Base-by-base conservation (phyloP, 2,888 invertebrate species). In the Oscheius onirici region DNA sequence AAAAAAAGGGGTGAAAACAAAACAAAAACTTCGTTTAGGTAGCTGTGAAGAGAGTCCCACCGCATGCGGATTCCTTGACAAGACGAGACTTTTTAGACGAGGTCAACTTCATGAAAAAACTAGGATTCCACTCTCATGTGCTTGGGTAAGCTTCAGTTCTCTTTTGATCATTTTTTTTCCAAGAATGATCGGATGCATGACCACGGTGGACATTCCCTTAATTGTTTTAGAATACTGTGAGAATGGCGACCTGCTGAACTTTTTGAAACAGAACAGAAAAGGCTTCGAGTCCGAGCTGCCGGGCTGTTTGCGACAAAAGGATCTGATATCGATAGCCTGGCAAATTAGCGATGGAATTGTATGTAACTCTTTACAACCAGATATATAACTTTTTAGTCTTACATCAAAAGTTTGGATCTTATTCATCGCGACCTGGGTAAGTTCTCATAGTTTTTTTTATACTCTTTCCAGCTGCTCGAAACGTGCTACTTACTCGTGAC, bases 181-280 rank as follows among this genome's bases (percentile, higher is more conserved):
- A n/a, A 58, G 58, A 24, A 63, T 63, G 63, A 63, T 49, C n/a
- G 63, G 63, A 8, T 63, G 63, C 20, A n/a, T 49, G 28, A 24
- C 49, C 26, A 15, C 63, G 1, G 63, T 49, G 8, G 63, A 63
- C 17, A 13, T 63, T 10, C 82, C 84, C 1, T 55, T 84, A 44
- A 79, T 84, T 34, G 78, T 83, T 17, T 74, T 83, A 1, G 84
- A 84, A 71, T 80, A 72, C 54, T 83, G 83, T 63, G 69, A 73
- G 13, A 41, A 81, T 58, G 84, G 84, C 20, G 83, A 84, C 67
- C 66, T 84, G 0, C 58, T 83, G n/a, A 69, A 69, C 28, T 79
- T 78, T 65, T 58, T 82, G 49, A 70, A 79, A 46, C 66, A 72
- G 22, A 73, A 79, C 34, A 77, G 74, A 44, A 74, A 76, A 3